Base-by-base conservation (phyloP, 1,140 invertebrate species). In the Holotrichia oblita region DNA sequence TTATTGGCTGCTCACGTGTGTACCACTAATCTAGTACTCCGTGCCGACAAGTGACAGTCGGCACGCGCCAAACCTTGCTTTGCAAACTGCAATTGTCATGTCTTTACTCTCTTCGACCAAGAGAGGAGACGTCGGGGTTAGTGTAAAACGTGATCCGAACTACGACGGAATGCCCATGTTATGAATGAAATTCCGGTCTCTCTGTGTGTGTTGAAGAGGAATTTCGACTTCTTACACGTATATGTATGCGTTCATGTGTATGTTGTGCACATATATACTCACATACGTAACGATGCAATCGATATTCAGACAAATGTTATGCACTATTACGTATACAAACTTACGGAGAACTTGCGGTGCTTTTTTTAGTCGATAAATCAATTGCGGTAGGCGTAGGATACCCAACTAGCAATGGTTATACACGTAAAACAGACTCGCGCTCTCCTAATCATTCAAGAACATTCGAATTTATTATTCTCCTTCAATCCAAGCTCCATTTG, bases 1-100 rank as follows among this genome's bases (percentile, higher is more conserved):
- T 81, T 82, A 81, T 78, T 77, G 78, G 81, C 77, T 76, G 74
- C 76, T 79, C 61, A 79, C 81, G 81, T 81, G 82, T 82, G 79
- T 79, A 83, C 77, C 79, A 81, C 79, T 81, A 82, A 82, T 83
- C 81, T 81, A 82, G 77, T 78, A 69, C 74, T 77, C 77, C 61
- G 61, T 81, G 61, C 44, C 34, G 48, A 77, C 80, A 81, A 79
- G 80, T 82, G 80, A 82, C 82, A 83, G 80, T 76, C 80, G 80
- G 77, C 82, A 83, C 82, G 82, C 73, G 80, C 73, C 77, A 79
- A 81, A 77, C 61, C 77, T 74, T 22, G 73, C 41, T 74, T 74
- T 44, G 73, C 73, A 44, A 74, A 76, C 76, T 42, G 79, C 79
- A 80, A 80, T 80, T 80, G 79, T 80, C 79, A 77, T 79, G 79